These are phyloP conservation scores for Nezara viridula DNA, from an alignment of 2,888 invertebrate species.

Conservation along the genomic window DNA sequence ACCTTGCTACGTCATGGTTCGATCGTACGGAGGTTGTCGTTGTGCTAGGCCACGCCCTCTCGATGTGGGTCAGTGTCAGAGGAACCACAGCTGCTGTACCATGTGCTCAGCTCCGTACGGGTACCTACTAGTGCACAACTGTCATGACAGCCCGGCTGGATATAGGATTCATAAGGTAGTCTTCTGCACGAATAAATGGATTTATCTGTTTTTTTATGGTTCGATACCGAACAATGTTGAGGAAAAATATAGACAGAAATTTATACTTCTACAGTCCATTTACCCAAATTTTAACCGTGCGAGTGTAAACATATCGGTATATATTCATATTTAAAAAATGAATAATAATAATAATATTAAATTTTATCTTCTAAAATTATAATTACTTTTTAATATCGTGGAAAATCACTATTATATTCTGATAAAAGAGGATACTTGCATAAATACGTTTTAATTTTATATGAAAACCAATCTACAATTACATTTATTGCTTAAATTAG, in stretches of 20 bases:
- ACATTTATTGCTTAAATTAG: no score
- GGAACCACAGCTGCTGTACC: background rate
- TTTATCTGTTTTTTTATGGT: background rate
- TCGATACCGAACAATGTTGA: background rate
- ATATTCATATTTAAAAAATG: no score
- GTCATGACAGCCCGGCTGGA: background rate
- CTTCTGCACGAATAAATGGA: background rate
- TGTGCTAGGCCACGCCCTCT: slow-evolving; percentile 55
- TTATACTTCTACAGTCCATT: background rate
- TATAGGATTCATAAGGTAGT: background rate
- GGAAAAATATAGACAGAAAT: background rate
- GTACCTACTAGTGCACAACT: no score
- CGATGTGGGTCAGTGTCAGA: slow-evolving; percentile 47
- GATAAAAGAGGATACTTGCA: no score
- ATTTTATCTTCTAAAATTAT: no score
- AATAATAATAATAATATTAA: background rate
- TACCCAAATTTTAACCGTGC: background rate
- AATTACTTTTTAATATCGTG: no score
- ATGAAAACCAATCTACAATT: no score
- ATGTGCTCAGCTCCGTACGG: background rate
- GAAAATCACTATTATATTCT: no score
- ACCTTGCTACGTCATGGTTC: slow-evolving; percentile 45
- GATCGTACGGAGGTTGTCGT: slow-evolving; percentile 43
- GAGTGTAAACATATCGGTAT: background rate
- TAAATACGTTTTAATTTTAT: no score